These are phyloP conservation scores for Lordiphosa fenestrarum DNA, from an alignment of 2,888 invertebrate species.

Conservation along the genomic window DNA sequence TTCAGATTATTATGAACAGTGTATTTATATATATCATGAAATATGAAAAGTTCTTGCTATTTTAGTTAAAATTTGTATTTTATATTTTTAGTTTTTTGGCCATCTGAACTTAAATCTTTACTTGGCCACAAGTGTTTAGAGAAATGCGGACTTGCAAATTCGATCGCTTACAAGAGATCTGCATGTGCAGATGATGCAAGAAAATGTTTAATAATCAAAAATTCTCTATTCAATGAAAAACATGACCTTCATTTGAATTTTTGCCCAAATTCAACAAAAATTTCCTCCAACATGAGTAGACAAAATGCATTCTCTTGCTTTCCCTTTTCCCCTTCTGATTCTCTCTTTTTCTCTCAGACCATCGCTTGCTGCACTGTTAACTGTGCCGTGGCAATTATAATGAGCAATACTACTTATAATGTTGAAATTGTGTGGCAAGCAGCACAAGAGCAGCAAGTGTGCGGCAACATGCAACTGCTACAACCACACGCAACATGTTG, in stretches of 20 bases:
- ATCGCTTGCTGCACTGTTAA: constrained; percentile 20
- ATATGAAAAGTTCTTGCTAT: too few species aligned
- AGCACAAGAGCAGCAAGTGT: constrained; percentile 18
- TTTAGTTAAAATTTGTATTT: too few species aligned
- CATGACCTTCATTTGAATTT: background rate
- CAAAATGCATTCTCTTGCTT: constrained; percentile 9
- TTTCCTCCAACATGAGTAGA: constrained; percentile 25
- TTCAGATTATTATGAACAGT: too few species aligned
- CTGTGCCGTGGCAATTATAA: constrained; percentile 31
- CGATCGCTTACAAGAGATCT: too few species aligned
- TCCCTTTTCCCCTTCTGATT: constrained; percentile 2
- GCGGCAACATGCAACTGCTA: constrained; percentile 41
- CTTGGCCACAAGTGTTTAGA: too few species aligned
- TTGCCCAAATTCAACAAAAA: background rate
- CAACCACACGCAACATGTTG: constrained; percentile 55
- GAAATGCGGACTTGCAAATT: too few species aligned
- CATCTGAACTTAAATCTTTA: too few species aligned
- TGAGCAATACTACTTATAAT: constrained; percentile 54
- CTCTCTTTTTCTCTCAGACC: constrained; percentile 3
- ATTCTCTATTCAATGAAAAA: too few species aligned
- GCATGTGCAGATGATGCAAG: too few species aligned
- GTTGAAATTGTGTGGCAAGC: constrained; percentile 47
- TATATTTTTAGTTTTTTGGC: too few species aligned
- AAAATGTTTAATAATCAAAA: too few species aligned
- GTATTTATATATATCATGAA: too few species aligned